These are phyloP conservation scores for Crossaster papposus DNA, from an alignment of 53 echinoderm and acorn worm species.

Conservation along the genomic window DNA sequence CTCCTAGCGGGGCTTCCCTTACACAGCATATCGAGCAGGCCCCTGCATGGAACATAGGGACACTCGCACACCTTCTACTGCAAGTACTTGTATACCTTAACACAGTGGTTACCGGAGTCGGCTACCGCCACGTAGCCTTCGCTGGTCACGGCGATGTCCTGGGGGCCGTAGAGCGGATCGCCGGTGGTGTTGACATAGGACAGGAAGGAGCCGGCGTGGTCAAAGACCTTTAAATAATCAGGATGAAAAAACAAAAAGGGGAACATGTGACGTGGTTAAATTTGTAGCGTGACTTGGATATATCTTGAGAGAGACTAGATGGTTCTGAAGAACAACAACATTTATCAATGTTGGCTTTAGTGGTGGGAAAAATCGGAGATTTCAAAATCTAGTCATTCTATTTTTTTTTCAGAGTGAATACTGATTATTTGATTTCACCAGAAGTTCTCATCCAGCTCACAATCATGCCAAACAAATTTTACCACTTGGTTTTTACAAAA, in stretches of 20 bases:
- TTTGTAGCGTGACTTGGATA: background rate
- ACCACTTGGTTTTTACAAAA: too few species aligned
- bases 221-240: constrained; percentile 78
- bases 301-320: too few species aligned
- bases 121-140: constrained; percentile 98
- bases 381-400: too few species aligned
- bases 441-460: too few species aligned
- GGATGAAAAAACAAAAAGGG: background rate
- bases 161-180: constrained; percentile 96
- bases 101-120: constrained; percentile 98
- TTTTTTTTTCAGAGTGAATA: too few species aligned
- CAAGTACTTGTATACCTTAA: constrained; percentile 99
- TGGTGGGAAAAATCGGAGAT: too few species aligned
- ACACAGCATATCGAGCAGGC: constrained; percentile 82
- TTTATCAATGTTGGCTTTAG: too few species aligned
- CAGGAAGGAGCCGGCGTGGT: constrained; percentile 92
- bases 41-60: constrained; percentile 96
- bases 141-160: constrained; percentile 91
- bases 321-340: too few species aligned
- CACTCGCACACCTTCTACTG: constrained; percentile 99
- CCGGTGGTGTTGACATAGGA: constrained; percentile 98
- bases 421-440: too few species aligned
- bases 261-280: background rate
- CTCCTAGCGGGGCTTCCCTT: constrained; percentile 40
- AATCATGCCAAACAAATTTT: too few species aligned